Base-by-base conservation (phyloP, 1,140 invertebrate genomes). In the Musca domestica region DNA sequence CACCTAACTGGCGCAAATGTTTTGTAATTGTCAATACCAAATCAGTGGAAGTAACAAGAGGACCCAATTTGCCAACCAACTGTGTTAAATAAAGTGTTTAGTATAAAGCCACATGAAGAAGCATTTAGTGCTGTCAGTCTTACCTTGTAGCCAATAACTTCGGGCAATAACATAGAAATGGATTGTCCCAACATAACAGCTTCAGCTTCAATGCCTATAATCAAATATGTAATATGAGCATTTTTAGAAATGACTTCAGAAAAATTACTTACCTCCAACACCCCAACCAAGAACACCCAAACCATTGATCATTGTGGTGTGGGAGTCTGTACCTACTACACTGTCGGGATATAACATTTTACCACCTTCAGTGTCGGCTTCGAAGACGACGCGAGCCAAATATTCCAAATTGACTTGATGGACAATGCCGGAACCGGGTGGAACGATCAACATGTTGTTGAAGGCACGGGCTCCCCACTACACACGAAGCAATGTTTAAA, bases 231-330 rank as follows among this genome's bases (percentile, higher is more conserved):
- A 5, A 41, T 41, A 12, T 41, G 4, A 41, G 34, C 2, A 9
- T 10, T 41, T 9, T 41, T 12, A 20, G 7, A 10, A 25, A 19
- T 23, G 27, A 3, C 4, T 23, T 46, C n/a, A 64, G n/a, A n/a
- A n/a, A n/a, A n/a, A 14, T 61, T 10, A 20, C 52, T 52, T 65
- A 71, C 71, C 78, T 4, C 78, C 78, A 19, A 81, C 78, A 68
- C 91, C 91, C 91, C 91, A 92, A 15, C 91, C 91, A 34, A 92
- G 83, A 7, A 92, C 88, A 17, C 91, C 91, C 15, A 92, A 82
- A 1, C 97, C 97, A 81, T 98, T 98, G 61, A 99, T 98, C 96
- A 99, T 99, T 1, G 97, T 98, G 7, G 98, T 99, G 76, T 99
- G 98, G 6, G 94, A 96, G 86, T 99, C 98, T 0, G 97, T 98